A percentile compares a stretch with the other conserved stretches of the same genome.
phyloP scores from a whole-genome alignment of 2,888 invertebrate genomes.

The Caenorhabditis doughertyi region DNA sequence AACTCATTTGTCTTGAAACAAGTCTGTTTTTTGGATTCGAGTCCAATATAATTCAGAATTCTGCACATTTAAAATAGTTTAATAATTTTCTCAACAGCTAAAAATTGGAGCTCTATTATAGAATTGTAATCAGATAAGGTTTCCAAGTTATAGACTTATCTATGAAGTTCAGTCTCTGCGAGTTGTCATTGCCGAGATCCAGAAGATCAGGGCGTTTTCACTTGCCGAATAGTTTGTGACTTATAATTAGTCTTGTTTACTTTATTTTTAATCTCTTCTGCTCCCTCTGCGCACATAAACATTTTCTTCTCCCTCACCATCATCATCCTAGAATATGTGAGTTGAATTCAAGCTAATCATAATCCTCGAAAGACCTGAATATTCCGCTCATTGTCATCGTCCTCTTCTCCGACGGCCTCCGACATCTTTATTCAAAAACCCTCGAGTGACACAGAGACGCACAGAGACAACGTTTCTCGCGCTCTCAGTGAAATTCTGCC shows the following conservation, averaged over 20 bases:
- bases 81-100: too few species aligned
- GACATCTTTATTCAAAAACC: constrained; percentile 37
- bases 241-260: constrained; percentile 33
- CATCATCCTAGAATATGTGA: constrained; percentile 53
- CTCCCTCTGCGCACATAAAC: background rate
- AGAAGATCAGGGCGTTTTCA: too few species aligned
- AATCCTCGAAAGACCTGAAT: constrained; percentile 61
- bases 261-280: constrained; percentile 1
- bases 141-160: too few species aligned
- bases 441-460: constrained; percentile 41
- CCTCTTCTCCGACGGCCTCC: constrained; percentile 28
- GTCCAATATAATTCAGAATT: too few species aligned
- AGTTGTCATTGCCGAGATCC: too few species aligned
- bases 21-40: too few species aligned
- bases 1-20: too few species aligned
- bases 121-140: too few species aligned
- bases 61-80: too few species aligned
- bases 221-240: constrained; percentile 4
- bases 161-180: too few species aligned
- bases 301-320: constrained; percentile 6
- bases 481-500: constrained; percentile 18
- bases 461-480: constrained; percentile 24
- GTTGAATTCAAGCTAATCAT: constrained; percentile 65
- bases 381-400: constrained; percentile 55
- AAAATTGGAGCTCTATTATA: too few species aligned